Evolutionary conservation across 1,140 invertebrate species (phyloP).

Genomic region (Nebria ingens): DNA sequence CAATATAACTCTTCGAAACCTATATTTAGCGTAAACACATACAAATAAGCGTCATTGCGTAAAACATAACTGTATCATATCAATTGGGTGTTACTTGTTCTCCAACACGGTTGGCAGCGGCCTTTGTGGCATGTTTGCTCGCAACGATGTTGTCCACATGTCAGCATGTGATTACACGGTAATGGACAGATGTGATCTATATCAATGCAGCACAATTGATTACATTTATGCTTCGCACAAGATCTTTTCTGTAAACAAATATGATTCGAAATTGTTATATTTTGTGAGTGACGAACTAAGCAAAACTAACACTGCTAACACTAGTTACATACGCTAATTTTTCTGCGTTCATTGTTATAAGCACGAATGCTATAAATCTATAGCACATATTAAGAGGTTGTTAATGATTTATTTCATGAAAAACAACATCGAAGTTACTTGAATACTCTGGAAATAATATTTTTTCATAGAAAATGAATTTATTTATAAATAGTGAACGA

Average conservation of each 20-base stretch:
- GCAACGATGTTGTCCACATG: conserved; percentile 81
- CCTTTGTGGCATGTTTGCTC: conserved; percentile 80
- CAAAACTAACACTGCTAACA: no score
- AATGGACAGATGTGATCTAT: conserved; percentile 76
- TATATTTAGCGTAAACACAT: conserved; percentile 22
- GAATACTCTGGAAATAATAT: no score
- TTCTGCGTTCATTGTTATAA: no score
- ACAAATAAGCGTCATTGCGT: no score
- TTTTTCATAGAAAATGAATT: no score
- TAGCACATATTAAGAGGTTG: no score
- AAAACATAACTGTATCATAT: background rate
- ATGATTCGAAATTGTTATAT: background rate
- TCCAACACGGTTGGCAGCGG: conserved; percentile 72
- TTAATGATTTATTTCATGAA: no score
- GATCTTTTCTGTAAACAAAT: conserved; percentile 49
- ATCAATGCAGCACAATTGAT: conserved; percentile 75
- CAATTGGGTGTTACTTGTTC: conserved; percentile 48
- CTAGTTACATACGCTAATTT: no score
- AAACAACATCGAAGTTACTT: no score
- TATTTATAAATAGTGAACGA: no score
- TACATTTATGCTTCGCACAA: conserved; percentile 85
- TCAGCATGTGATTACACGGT: conserved; percentile 67
- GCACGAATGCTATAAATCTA: no score
- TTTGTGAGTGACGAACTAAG: no score
- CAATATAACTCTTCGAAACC: conserved; percentile 87